Percentiles rank a stretch among this genome's conserved stretches.
These are phyloP conservation scores for Atethmia centrago DNA, from an alignment of 2,888 invertebrate genomes.

Conservation along the genomic window DNA sequence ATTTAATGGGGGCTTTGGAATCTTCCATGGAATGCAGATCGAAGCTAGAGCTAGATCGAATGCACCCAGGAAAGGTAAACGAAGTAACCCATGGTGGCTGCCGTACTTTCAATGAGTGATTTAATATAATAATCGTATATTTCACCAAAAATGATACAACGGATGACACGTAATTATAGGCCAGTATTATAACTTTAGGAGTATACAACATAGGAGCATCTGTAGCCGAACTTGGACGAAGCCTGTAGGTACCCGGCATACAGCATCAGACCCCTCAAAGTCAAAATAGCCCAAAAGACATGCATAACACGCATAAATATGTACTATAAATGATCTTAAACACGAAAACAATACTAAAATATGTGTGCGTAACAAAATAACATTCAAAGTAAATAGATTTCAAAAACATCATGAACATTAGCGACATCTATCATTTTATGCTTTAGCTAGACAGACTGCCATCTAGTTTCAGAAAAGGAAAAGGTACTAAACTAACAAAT, in stretches of 20 bases:
- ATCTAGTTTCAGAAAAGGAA: conserved; percentile 21
- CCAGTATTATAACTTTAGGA: too few species aligned
- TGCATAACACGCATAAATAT: background rate
- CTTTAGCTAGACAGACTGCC: conserved; percentile 14
- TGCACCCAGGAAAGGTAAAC: background rate
- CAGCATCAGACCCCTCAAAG: background rate
- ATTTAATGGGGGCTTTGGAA: background rate
- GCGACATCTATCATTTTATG: conserved; percentile 36
- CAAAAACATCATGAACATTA: background rate
- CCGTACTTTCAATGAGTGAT: background rate
- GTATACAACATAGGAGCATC: too few species aligned
- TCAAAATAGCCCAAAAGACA: too few species aligned
- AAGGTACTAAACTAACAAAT: too few species aligned
- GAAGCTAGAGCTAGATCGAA: background rate
- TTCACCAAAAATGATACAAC: background rate
- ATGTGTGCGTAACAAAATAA: background rate
- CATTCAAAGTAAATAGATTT: background rate
- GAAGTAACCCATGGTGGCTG: background rate
- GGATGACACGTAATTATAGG: too few species aligned
- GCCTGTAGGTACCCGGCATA: too few species aligned
- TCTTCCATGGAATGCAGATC: background rate
- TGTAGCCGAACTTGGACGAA: too few species aligned
- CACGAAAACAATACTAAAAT: background rate
- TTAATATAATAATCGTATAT: background rate
- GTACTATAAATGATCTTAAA: background rate